A percentile compares a stretch with the other conserved stretches of the same genome.
Conservation (phyloP, 2,888 invertebrate species). For the Platypus cylindrus region DNA sequence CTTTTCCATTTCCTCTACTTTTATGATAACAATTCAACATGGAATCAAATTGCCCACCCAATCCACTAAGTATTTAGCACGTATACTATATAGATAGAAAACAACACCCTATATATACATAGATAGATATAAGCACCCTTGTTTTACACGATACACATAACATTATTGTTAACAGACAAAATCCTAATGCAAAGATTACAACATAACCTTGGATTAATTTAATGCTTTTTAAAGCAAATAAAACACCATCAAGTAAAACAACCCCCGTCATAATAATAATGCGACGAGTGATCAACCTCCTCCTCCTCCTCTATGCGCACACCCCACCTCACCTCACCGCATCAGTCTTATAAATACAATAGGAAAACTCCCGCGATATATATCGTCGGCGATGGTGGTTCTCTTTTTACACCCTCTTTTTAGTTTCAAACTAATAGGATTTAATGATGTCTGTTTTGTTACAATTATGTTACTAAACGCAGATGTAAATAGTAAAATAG, state of each 20-base stretch:
- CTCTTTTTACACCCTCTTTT: slow-evolving; percentile 5
- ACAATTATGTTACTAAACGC: slow-evolving; percentile 30
- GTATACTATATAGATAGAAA: too few species aligned
- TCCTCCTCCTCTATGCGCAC: slow-evolving; percentile 1
- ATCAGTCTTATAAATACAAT: neutral
- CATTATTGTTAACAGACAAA: too few species aligned
- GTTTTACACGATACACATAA: too few species aligned
- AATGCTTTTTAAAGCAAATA: slow-evolving; percentile 13
- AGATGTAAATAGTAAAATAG: slow-evolving; percentile 31
- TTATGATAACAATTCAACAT: too few species aligned
- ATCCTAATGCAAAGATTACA: slow-evolving; percentile 12
- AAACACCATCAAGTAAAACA: slow-evolving; percentile 5
- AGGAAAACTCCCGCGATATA: neutral
- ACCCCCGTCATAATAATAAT: slow-evolving; percentile 4
- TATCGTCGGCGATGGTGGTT: too few species aligned
- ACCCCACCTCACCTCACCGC: neutral
- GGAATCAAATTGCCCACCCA: too few species aligned
- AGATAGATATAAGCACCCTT: too few species aligned
- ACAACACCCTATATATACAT: too few species aligned
- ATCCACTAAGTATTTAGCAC: too few species aligned
- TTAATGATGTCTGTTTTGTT: slow-evolving; percentile 29
- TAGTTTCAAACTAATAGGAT: slow-evolving; percentile 22
- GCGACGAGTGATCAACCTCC: slow-evolving; percentile 3
- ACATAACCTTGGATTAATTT: slow-evolving; percentile 13
- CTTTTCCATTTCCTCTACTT: too few species aligned